Base-by-base conservation (phyloP, 2,797 vertebrate species). In the Danio kyathit region DNA sequence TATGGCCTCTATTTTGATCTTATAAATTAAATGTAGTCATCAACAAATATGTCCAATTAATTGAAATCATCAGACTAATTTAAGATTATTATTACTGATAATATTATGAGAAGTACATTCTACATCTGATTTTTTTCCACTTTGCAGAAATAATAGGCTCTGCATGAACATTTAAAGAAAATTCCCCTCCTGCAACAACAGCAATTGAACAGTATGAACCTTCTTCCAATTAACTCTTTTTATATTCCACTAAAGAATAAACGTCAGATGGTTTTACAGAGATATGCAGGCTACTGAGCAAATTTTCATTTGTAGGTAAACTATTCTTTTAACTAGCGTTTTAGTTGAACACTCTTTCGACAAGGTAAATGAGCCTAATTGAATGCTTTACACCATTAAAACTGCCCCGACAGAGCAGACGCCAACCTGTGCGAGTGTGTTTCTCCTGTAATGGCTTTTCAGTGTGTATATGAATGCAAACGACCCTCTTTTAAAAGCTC, bases 321-420 rank as follows among this genome's bases (percentile, higher is more conserved):
- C 77, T 11, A 56, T 64, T 11, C 59, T 70, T 74, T 74, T 57
- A 64, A 65, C 79, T 80, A 48, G 41, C 40, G 49, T 65, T 73
- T 43, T 73, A 64, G 51, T 56, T 29, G 54, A 52, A 67, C 82
- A 74, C 19, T 46, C 44, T 59, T 77, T 73, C 9, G 14, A 57
- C 51, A 57, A 80, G 64, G 65, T 63, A 80, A 83, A 83, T 83
- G 57, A 83, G 77, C 65, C 52, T 80, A 76, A 76, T 75, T 83
- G 72, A 70, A 64, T 75, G 66, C 65, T 66, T 57, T 76, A 81
- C 79, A 74, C 66, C 69, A 69, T 84, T 82, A 82, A 82, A 82
- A 74, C 48, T 74, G 70, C 76, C 73, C 66, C 14, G 64, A 8
- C 51, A 59, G 9, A 57, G 60, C 12, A 72, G 51, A 79, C 66